Evolutionary conservation across 2,113 vertebrate genomes (phyloP), one percentile per base, ranked within the genome.

Genomic region (Haplochromis burtoni): DNA sequence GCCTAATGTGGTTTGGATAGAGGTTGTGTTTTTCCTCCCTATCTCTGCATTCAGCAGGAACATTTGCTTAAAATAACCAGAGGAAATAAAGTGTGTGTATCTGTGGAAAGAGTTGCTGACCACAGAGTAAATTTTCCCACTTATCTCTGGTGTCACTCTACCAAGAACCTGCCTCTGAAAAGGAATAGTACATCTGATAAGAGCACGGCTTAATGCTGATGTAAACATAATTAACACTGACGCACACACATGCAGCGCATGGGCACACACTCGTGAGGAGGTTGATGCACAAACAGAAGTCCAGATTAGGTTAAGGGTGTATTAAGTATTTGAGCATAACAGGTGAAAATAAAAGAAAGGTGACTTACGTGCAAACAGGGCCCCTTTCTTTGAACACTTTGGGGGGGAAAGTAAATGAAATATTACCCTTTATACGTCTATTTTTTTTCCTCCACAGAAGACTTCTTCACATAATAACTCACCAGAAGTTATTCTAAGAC

Each of bases 141-240:
- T 97, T 95, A 96, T 97, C 95, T 96, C 82, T 82, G 91, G 92
- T 95, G 94, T 96, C 93, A 94, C 94, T 91, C 93, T 95, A 95
- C 94, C 94, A 94, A 95, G 95, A 96, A 95, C 53, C 85, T 71
- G 93, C 93, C 78, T 86, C 90, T 90, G 87, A 92, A 88, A 91
- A 93, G 89, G 91, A 91, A 91, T 91, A 73, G 89, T 84, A 87
- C 85, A 96, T 96, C 96, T 93, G 96, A 96, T 96, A 96, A 96
- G 93, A n/a, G 35, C 1, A 47, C 87, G 51, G 89, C 93, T 96
- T 95, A 95, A 92, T 95, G 96, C 96, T 96, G 95, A 97, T 95
- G 94, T 95, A 95, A 96, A 96, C 95, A 96, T 89, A 96, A 96
- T 95, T 94, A 94, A 94, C 92, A 92, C 68, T 87, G 91, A 35